Evolutionary conservation across 1,140 invertebrate genomes (phyloP).

Genomic region (Venustaconcha ellipsiformis): DNA sequence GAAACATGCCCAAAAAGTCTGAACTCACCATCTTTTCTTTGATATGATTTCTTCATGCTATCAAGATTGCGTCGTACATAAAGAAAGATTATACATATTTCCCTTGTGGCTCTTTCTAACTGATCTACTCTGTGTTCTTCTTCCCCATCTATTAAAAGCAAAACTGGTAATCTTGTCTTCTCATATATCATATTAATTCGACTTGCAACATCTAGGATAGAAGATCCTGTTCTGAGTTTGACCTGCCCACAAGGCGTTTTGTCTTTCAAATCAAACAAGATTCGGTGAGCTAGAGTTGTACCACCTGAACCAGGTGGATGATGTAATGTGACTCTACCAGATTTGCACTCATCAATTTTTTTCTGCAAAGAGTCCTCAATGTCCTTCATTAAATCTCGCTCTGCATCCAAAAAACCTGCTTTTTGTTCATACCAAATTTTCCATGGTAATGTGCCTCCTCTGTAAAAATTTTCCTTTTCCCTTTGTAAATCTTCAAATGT

Average conservation of each 20-base stretch:
- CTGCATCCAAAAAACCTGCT: constrained; percentile 32
- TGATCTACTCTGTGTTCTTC: constrained; percentile 37
- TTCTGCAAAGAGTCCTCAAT: constrained; percentile 22
- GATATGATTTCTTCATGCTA: background rate
- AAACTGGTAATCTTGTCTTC: constrained; percentile 25
- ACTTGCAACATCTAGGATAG: constrained; percentile 8
- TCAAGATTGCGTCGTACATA: constrained; percentile 20
- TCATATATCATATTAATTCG: constrained; percentile 24
- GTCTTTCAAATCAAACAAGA: constrained; percentile 33
- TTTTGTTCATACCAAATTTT: constrained; percentile 34
- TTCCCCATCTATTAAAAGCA: constrained; percentile 45
- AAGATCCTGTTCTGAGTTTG: constrained; percentile 12
- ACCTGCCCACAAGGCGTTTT: constrained; percentile 23
- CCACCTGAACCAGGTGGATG: constrained; percentile 38
- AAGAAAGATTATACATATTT: constrained; percentile 13
- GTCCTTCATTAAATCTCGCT: constrained; percentile 25
- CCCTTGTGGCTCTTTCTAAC: constrained; percentile 15
- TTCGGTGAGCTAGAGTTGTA: constrained; percentile 33
- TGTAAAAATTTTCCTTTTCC: constrained; percentile 41
- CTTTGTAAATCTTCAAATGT: constrained; percentile 21
- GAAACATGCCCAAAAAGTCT: too few species aligned
- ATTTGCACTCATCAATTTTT: constrained; percentile 11
- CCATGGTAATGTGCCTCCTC: constrained; percentile 48
- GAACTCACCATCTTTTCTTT: too few species aligned
- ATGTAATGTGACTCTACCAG: constrained; percentile 9